phyloP scores from a whole-genome alignment of 2,113 vertebrate species.

The Psilopogon haemacephalus region DNA sequence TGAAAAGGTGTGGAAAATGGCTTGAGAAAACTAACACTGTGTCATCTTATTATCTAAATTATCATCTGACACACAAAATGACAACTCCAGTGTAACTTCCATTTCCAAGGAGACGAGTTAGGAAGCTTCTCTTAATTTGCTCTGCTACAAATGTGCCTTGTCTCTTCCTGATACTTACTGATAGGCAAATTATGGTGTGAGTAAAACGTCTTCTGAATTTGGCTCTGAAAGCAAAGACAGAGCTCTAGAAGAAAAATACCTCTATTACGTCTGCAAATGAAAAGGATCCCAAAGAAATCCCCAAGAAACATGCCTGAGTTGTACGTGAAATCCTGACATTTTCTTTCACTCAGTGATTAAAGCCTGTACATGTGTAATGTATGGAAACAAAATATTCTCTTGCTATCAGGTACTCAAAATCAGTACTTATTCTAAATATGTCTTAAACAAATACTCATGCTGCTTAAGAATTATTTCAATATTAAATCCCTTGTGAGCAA shows the following conservation, averaged over 20 bases:
- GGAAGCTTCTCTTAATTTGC: not conserved
- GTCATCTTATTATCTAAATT: conserved; percentile 10
- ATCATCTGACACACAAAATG: conserved; percentile 4
- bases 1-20: not conserved
- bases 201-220: not conserved
- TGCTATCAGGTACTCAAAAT: not conserved
- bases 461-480: not conserved
- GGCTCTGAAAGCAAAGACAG: not conserved
- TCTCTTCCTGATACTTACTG: not conserved
- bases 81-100: not conserved
- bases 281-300: not conserved
- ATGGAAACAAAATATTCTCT: not conserved
- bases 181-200: not conserved
- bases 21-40: not conserved
- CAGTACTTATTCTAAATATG: not conserved
- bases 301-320: not conserved
- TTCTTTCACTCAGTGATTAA: not conserved
- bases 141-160: not conserved
- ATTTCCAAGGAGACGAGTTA: not conserved
- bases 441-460: not conserved
- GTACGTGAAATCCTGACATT: fast-evolving
- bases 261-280: not conserved
- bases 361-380: not conserved
- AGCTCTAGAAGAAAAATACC: not conserved
- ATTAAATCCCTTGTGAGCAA: not conserved